Base-by-base conservation (phyloP, 2,888 invertebrate genomes). In the Latheticus oryzae region DNA sequence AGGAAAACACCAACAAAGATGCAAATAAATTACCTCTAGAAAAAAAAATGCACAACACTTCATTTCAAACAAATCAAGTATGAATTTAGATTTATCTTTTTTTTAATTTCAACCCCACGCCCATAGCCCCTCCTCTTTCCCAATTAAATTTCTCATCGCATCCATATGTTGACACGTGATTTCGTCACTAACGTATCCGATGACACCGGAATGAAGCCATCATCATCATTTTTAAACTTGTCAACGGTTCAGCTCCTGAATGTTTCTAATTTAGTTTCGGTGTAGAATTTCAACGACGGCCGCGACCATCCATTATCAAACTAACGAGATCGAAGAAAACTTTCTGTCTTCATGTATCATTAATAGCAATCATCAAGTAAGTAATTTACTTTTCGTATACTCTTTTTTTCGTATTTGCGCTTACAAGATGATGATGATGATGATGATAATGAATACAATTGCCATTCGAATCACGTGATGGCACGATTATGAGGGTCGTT, bases 171-270 rank as follows among this genome's bases (percentile, higher is more conserved):
- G 48, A 48, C 55, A 56, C 55, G 55, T 56, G 55, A 56, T 55
- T 55, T 47, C 33, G 26, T 13, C 54, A 19, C 8, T 15, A 21
- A 35, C 21, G 51, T 57, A 51, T 50, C 42, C 35, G 37, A 23
- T 42, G 23, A 26, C 57, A 11, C 33, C 23, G 15, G 57, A 57
- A 57, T 51, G 43, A 57, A 57, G 57, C 33, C 56, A 38, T 50
- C 54, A n/a, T n/a, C n/a, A 47, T 54, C 57, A 57, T 57, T 57
- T 57, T 43, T 57, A 57, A 57, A 51, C 9, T 37, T 57, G 57
- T 57, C 57, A 57, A 28, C 57, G 38, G 9, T 12, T 23, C 28
- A 13, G 33, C 28, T 24, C 32, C 33, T 32, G 57, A 50, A 51
- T 57, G 57, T 57, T 57, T 51, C 57, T 57, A 51, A 56, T 50